Evolutionary conservation across 2,113 vertebrate genomes (phyloP), one percentile per base, ranked within the genome.

Genomic region (Pampusana beccarii): DNA sequence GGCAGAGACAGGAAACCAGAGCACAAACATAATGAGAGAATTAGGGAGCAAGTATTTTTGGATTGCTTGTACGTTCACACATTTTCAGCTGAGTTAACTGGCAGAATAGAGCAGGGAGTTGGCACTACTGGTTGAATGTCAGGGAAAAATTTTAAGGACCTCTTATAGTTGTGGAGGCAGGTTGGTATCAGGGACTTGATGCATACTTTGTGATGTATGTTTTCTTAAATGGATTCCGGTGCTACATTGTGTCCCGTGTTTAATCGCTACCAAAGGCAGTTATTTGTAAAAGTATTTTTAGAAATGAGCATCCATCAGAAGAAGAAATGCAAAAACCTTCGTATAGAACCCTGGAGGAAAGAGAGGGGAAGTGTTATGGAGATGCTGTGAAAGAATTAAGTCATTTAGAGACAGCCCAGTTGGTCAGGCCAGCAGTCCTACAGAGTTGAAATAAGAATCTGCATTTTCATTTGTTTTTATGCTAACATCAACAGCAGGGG

Each of bases 261-360:
- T 62, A 86, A 83, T 93, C 86, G 75, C 88, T 77, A 73, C 71
- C 31, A 21, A 92, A 88, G 79, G 40, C 46, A 62, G 58, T 29
- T 86, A 50, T 92, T 88, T 58, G 36, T 92, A 73, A 29, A 88
- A 86, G 28, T 90, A 88, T 86, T 93, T 93, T 93, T 83, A 73
- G 94, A 77, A 83, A 25, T 40, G 31, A 73, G 46, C 67, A 86
- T 82, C 66, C 80, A 70, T 92, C 64, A 77, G 74, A 87, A 78
- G 48, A 46, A 88, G 88, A 88, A 92, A 73, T 80, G 82, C 40
- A 88, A 67, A n/a, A 77, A 77, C n/a, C 88, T 90, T 90, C 70
- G 61, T 88, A 77, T 50, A 92, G 62, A 86, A 90, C 57, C 20
- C 67, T 83, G 71, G 58, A 94, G 71, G 88, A 80, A 92, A 83